Base-by-base conservation (phyloP, 2,113 vertebrate species). In the Anas platyrhynchos region DNA sequence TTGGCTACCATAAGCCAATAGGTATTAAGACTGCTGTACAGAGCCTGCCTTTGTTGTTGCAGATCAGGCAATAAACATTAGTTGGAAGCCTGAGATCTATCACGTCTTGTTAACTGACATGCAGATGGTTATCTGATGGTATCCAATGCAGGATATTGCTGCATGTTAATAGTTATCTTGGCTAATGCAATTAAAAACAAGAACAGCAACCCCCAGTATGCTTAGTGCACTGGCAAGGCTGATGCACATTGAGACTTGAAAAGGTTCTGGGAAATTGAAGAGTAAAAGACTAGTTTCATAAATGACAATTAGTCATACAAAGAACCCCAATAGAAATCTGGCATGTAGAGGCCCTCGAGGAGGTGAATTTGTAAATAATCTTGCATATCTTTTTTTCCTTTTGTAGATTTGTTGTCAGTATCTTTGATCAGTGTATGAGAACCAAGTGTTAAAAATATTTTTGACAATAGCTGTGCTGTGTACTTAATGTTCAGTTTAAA, bases 401-500 rank as follows among this genome's bases (percentile, higher is more conserved):
- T 36, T 54, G 21, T 87, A 67, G 58, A 12, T 80, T 91, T 88
- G 32, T 92, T 89, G 38, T 41, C 75, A 82, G 27, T 84, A 38
- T 82, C 85, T 96, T 93, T 77, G 69, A 89, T 92, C 86, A 65
- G 11, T 87, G 41, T 74, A n/a, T 29, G 32, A 66, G 69, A 83
- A 48, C 16, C 76, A 95, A 77, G n/a, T 92, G 82, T 96, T 80
- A 86, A 92, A 93, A 81, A 80, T 50, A 75, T 74, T 89, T 89
- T 91, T 91, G 13, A 32, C 32, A 65, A 32, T 38, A 93, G 92
- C 92, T 97, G 25, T 96, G 81, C 90, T 71, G n/a, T 86, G 55
- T 95, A n/a, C 93, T 93, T 95, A 76, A 41, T 38, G 62, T 25
- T 65, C 38, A 41, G 27, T 36, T 63, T 11, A 41, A 63, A 38